Base-by-base conservation (phyloP, 2,888 invertebrate genomes). In the Halictus ligatus region DNA sequence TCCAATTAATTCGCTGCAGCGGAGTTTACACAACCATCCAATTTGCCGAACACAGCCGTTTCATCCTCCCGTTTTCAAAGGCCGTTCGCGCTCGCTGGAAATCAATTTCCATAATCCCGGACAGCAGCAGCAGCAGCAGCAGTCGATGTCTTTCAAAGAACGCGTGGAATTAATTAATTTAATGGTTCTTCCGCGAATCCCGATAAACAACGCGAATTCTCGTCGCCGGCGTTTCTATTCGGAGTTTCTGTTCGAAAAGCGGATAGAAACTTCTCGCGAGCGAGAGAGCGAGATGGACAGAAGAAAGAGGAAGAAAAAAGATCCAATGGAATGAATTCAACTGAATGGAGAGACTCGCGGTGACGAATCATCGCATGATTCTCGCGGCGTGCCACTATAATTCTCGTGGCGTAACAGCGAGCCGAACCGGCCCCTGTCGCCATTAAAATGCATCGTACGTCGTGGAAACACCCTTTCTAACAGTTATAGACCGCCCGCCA, bases 381-480 rank as follows among this genome's bases (percentile, higher is more conserved):
- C 35, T 5, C 21, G 69, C 13, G 1, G 10, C 78, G 48, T 25
- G 75, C 13, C 69, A 50, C 81, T 67, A 73, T 78, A 67, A 67
- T 25, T 81, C 50, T 50, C 71, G 77, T 84, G 88, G 74, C 84
- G 88, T 85, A 83, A 81, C 82, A 75, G 78, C 40, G 35, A 69
- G 78, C 50, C 67, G 71, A 84, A 84, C 86, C 83, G 79, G 79
- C 80, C 67, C 21, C 78, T 50, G 77, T 69, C 74, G 78, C 35
- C 82, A 86, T 90, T 91, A 86, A 89, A 89, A 91, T 91, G 88
- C 89, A 77, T 83, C 85, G 87, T 73, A 54, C 86, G 86, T 91
- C 83, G 85, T 48, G 73, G 88, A 76, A 81, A 87, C 86, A 85
- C 89, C 88, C 90, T 90, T 92, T 92, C 86, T 81, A 87, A 82